Percentiles rank a stretch among this genome's conserved stretches.
Evolutionary conservation across 2,113 vertebrate species (phyloP).

Genomic region (Dipodomys merriami): DNA sequence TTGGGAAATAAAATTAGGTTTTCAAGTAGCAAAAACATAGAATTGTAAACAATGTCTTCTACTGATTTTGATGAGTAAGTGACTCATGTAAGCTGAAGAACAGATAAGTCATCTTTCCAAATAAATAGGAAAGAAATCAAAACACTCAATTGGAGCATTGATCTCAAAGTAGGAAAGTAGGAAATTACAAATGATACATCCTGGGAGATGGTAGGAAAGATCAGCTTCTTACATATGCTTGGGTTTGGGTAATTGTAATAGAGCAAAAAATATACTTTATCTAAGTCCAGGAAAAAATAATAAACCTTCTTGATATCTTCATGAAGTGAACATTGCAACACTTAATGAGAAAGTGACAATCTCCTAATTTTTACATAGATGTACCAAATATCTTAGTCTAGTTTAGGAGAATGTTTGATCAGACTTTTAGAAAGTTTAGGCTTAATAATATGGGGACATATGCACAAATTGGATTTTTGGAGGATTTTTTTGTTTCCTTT

Average conservation of each 20-base stretch:
- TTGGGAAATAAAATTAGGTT: slow-evolving; percentile 6
- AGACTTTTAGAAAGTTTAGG: slow-evolving; percentile 40
- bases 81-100: slow-evolving; percentile 26
- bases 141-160: slow-evolving; percentile 28
- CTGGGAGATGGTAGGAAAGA: neutral
- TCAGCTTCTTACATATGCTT: neutral
- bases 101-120: neutral
- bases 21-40: slow-evolving; percentile 27
- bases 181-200: slow-evolving; percentile 35
- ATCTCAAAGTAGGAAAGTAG: slow-evolving; percentile 1
- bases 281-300: neutral
- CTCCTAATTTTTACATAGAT: slow-evolving; percentile 19
- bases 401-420: slow-evolving; percentile 28
- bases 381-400: neutral
- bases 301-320: neutral
- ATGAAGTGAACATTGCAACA: slow-evolving; percentile 5
- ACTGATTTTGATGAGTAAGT: neutral
- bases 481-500: slow-evolving; percentile 1
- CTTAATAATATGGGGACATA: neutral
- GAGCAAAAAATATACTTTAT: slow-evolving; percentile 21
- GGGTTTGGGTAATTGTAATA: neutral
- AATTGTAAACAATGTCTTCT: neutral
- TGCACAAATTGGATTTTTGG: neutral
- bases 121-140: neutral
- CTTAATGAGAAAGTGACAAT: slow-evolving; percentile 1